Evolutionary conservation across 2,888 invertebrate genomes (phyloP), one percentile per base, ranked within the genome.

Genomic region (Ornithoptera alexandrae): DNA sequence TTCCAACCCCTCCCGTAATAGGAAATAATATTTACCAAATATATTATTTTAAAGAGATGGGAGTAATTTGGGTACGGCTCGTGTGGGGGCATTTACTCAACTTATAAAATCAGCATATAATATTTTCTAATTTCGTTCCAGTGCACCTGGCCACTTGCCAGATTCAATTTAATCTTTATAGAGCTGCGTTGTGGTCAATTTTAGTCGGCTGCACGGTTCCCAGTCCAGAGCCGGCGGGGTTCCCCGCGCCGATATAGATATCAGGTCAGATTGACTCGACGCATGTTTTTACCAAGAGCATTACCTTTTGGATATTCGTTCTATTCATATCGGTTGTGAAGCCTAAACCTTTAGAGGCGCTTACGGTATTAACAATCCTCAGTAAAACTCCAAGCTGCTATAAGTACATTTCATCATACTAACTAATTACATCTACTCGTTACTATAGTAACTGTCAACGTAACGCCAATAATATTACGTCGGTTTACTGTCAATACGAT

Each of bases 121-220:
- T 87, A 87, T 88, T 89, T 86, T 84, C 86, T 84, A 87, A 88
- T 88, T 86, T 84, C 78, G 77, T 81, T 80, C 79, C 79, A 75
- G 79, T 78, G 79, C 80, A 77, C 76, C 81, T 89, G 89, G 90
- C 87, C 74, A 76, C 73, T 74, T 79, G 88, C 90, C 90, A 84
- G 81, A 79, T 84, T 84, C 85, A 85, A 90, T 89, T 89, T 90
- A 87, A 89, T 90, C 87, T 90, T 89, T 86, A 86, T 86, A 81
- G 82, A 81, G 50, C 50, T 77, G 79, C 81, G 81, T 80, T 85
- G 89, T 87, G 89, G 89, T 89, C 89, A 88, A 85, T 87, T 83
- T 84, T 79, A 77, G 77, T 78, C 76, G 76, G 74, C 77, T 79
- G 77, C 75, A 78, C 76, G 78, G 79, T 76, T 79, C 75, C 76